Base-by-base conservation (phyloP, 2,113 vertebrate genomes). In the Rutilus rutilus region DNA sequence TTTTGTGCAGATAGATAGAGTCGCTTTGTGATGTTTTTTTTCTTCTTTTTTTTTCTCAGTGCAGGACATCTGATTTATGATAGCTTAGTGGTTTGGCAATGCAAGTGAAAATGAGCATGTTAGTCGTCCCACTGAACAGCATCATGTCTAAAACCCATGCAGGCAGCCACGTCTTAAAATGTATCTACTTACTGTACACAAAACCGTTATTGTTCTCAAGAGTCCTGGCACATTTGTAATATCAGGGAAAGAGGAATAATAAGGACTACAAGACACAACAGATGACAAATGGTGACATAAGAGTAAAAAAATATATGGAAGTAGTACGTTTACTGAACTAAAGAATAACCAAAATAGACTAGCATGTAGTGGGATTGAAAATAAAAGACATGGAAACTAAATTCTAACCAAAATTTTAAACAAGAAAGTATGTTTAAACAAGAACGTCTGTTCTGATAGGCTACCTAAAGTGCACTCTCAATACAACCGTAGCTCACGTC, bases 61-160 rank as follows among this genome's bases (percentile, higher is more conserved):
- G 25, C 27, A 78, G 52, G 78, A 39, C 36, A 25, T 60, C 21
- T 80, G 57, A 80, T 80, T 60, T 64, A 80, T 80, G 57, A n/a
- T 19, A 57, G 54, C 6, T 21, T 8, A 6, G 78, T 80, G 57
- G 57, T 62, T 80, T 79, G 57, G 54, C 78, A 62, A n/a, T 25
- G n/a, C 59, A 60, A 17, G 59, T 80, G 59, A 80, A 62, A 80
- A 64, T 64, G 76, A 59, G 52, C 30, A 57, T 39, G 36, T 80
- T 45, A 64, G 57, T 80, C 36, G 3, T 42, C 12, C 19, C 54
- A 25, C 33, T 60, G 78, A 4, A 64, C 57, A 45, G 11, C 33
- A 7, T 60, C 27, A 1, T 79, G 47, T 9, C 57, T 79, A 6
- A 52, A 45, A 9, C 12, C 75, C 14, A 50, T 50, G 47, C 12